These are phyloP conservation scores for Petroica traversi DNA, from an alignment of 2,113 vertebrate genomes.

Conservation along the genomic window DNA sequence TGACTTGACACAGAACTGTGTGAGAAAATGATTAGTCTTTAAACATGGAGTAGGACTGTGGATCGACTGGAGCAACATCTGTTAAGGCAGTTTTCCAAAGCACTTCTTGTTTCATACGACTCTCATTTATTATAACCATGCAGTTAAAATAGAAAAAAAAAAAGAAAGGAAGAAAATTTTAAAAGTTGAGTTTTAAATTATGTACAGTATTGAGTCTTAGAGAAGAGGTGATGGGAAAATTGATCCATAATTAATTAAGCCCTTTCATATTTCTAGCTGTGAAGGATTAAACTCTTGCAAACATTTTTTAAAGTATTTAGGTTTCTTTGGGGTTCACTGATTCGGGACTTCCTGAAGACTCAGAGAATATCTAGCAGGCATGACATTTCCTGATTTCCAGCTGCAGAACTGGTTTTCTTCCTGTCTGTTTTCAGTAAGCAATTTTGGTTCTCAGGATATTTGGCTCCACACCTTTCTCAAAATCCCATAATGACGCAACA, in stretches of 20 bases:
- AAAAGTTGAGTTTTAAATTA: not conserved
- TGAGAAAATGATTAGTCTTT: not conserved
- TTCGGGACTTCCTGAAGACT: not conserved
- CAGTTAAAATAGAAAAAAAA: not conserved
- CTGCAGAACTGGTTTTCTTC: not conserved
- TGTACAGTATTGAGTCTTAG: not conserved
- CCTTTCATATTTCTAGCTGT: not conserved
- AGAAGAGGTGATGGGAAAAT: not conserved
- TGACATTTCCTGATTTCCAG: not conserved
- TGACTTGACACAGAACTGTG: not conserved
- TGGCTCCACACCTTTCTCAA: not conserved
- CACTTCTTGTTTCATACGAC: not conserved
- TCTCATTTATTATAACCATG: not conserved
- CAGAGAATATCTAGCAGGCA: not conserved
- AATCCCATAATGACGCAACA: not conserved
- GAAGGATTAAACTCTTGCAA: not conserved
- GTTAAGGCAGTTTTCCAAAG: not conserved
- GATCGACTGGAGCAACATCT: not conserved
- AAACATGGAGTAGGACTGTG: not conserved
- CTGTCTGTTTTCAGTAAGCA: not conserved
- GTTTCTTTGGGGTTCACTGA: not conserved
- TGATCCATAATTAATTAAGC: not conserved
- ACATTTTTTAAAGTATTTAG: not conserved
- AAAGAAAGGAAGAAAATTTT: not conserved
- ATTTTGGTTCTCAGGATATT: not conserved